phyloP scores from a whole-genome alignment of 1,140 invertebrate genomes.

The Pseudomyrmex dendroicus region DNA sequence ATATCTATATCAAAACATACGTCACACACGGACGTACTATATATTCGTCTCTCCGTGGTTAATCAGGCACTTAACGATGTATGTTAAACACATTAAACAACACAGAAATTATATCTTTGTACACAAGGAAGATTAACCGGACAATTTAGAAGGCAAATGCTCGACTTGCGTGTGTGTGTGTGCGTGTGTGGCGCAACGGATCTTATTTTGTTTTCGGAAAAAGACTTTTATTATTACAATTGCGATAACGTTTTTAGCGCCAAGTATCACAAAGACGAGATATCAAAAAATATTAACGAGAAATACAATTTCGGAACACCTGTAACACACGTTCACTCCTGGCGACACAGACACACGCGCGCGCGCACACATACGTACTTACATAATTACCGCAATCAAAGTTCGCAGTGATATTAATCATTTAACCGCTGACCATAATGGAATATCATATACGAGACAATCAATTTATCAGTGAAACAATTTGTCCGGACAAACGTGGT shows the following conservation, averaged over 20 bases:
- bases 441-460: slow-evolving; percentile 42
- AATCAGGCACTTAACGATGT: not conserved
- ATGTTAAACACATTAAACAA: not conserved
- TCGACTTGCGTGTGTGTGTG: too few species aligned
- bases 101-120: not conserved
- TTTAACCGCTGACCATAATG: slow-evolving; percentile 42
- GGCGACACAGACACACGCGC: too few species aligned
- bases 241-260: too few species aligned
- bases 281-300: too few species aligned
- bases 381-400: slow-evolving; percentile 20
- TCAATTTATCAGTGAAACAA: slow-evolving; percentile 43
- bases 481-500: slow-evolving; percentile 19
- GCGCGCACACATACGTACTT: too few species aligned
- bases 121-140: too few species aligned
- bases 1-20: not conserved
- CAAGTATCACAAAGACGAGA: too few species aligned
- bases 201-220: too few species aligned
- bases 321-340: too few species aligned
- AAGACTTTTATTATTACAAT: too few species aligned
- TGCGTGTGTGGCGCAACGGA: not conserved
- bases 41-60: not conserved
- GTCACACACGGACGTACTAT: not conserved
- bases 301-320: too few species aligned
- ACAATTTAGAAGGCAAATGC: not conserved
- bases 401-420: slow-evolving; percentile 39